Evolutionary conservation across 92 coral and sea anemone species (phyloP).

Genomic region (Epizoanthus scotinus): DNA sequence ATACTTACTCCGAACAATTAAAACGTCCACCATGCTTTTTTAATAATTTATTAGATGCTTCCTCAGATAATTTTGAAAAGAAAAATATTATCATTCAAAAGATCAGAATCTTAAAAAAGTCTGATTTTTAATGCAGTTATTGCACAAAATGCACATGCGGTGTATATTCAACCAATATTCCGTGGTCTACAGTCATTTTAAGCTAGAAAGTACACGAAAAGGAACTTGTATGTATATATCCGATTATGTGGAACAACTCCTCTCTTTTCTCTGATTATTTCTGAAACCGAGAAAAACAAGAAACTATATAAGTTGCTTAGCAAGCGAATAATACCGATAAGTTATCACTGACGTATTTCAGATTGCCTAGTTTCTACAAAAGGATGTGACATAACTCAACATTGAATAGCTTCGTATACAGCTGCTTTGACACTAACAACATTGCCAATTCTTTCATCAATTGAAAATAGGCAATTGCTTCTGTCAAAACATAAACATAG

Average conservation of each 20-base stretch:
- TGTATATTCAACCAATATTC: background rate
- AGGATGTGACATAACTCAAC: background rate
- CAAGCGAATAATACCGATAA: background rate
- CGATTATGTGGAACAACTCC: no score
- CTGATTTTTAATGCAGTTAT: background rate
- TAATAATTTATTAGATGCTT: conserved; percentile 8
- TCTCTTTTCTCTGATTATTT: no score
- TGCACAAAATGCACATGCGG: background rate
- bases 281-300: no score
- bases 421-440: conserved; percentile 1
- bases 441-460: background rate
- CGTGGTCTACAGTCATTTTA: no score
- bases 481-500: conserved; percentile 3
- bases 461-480: conserved; percentile 3
- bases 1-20: background rate
- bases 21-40: conserved; percentile 13
- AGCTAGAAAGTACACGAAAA: no score
- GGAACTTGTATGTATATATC: no score
- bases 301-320: no score
- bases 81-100: background rate
- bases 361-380: background rate
- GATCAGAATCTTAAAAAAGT: no score
- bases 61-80: conserved; percentile 3
- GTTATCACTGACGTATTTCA: background rate
- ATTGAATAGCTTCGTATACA: background rate